Base-by-base conservation (phyloP, 1,140 invertebrate species). In the Panulirus ornatus region DNA sequence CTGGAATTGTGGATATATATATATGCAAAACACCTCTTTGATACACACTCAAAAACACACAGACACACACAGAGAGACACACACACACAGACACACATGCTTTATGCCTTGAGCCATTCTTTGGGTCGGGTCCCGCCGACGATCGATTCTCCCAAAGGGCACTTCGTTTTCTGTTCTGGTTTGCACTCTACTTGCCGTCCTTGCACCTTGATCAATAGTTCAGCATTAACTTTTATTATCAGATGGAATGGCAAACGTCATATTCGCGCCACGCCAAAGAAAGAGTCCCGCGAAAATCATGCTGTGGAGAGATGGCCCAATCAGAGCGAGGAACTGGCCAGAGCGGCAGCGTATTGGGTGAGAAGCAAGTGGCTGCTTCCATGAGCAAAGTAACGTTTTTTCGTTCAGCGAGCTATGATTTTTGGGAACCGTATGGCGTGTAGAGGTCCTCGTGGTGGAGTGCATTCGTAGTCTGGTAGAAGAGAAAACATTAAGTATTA, bases 311-410 rank as follows among this genome's bases (percentile, higher is more conserved):
- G 84, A 51, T 36, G 84, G 36, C 8, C 84, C 66, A 85, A 73
- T 73, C 40, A 73, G 42, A 27, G 84, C 9, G 19, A 38, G 54
- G 40, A 85, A 51, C 44, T 75, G 44, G 44, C n/a, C 38, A 85
- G 47, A 16, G 71, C 22, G 70, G 44, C 44, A 73, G 70, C 44
- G 44, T 54, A 85, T 85, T 85, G 84, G 84, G 58, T 85, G 84
- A 85, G 70, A 76, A 85, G 66, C 71, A 73, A 73, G 22, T 54
- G 51, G n/a, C 66, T 44, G 84, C 71, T 47, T 54, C 84, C 84
- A 38, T 38, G 47, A 44, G 71, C 42, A 51, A 34, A 34, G 34
- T 38, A 27, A 73, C 27, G n/a, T 51, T n/a, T 14, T 27, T 75
- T 47, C 42, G 70, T 76, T 75, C 66, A 54, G 27, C 22, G 51